phyloP scores from a whole-genome alignment of 2,797 vertebrate species.

The Mycteria americana region DNA sequence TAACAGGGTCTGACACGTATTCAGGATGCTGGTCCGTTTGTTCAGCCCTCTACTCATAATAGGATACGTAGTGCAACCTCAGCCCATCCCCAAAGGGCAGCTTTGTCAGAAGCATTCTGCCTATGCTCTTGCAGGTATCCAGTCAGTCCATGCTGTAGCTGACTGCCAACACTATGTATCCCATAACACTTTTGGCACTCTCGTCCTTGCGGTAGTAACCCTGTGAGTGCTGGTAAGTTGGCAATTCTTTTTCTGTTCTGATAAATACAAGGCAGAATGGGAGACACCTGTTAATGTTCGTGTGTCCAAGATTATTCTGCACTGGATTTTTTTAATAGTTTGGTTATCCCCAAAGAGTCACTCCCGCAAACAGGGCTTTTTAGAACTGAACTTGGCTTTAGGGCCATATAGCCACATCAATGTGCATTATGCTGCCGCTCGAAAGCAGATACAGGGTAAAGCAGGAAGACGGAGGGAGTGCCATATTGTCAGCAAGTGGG shows the following conservation, averaged over 20 bases:
- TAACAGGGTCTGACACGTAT: not conserved
- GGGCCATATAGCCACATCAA: not conserved
- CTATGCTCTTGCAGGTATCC: not conserved
- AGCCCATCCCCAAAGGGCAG: not conserved
- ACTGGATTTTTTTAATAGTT: not conserved
- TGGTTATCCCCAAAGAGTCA: not conserved
- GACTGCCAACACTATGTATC: not conserved
- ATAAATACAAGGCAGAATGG: not conserved
- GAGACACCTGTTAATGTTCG: not conserved
- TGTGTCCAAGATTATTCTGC: not conserved
- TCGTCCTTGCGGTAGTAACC: not conserved
- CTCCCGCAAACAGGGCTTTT: not conserved
- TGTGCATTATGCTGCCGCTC: not conserved
- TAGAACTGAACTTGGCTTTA: not conserved
- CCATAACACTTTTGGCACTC: not conserved
- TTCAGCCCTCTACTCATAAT: not conserved
- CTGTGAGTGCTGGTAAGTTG: slow-evolving; percentile 15
- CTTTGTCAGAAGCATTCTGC: not conserved
- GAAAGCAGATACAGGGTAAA: slow-evolving; percentile 29
- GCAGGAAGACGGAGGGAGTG: not conserved
- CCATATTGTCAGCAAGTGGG: not conserved
- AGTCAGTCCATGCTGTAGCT: not conserved
- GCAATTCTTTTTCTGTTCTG: slow-evolving; percentile 21
- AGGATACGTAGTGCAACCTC: not conserved
- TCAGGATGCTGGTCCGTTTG: not conserved